These are phyloP conservation scores for Plebejus anna DNA, from an alignment of 2,888 invertebrate species.

Conservation along the genomic window DNA sequence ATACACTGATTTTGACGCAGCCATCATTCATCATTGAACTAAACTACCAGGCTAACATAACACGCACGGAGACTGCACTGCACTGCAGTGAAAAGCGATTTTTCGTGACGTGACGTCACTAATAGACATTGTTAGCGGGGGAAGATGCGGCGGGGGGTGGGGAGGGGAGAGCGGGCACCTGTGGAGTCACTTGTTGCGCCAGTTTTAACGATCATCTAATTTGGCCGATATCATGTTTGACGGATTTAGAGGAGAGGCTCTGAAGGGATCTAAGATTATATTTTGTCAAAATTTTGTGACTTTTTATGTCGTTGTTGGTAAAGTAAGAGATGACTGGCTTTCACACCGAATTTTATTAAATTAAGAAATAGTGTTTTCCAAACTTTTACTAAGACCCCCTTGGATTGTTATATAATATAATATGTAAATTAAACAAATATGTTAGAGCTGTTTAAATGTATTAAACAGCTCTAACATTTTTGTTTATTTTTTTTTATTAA, in stretches of 20 bases:
- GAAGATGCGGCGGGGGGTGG: constrained; percentile 29
- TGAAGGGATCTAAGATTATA: background rate
- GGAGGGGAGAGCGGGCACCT: constrained; percentile 46
- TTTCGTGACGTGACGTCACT: constrained; percentile 9
- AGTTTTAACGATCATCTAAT: constrained; percentile 32
- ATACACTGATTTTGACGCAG: background rate
- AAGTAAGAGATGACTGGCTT: no score
- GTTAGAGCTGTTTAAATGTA: no score
- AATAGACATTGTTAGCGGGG: constrained; percentile 3
- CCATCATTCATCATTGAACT: background rate
- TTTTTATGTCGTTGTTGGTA: background rate
- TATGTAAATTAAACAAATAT: no score
- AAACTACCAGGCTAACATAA: background rate
- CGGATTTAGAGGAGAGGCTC: background rate
- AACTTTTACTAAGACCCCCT: background rate
- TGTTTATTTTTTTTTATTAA: no score
- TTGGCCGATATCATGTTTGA: constrained; percentile 26
- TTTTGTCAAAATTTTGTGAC: background rate
- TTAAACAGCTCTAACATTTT: background rate
- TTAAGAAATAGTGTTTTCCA: background rate
- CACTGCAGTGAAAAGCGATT: background rate
- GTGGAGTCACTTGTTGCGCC: constrained; percentile 49
- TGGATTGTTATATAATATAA: background rate
- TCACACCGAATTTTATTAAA: background rate
- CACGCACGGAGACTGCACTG: background rate